A percentile compares a stretch with the other conserved stretches of the same genome.
Evolutionary conservation across 2,113 vertebrate species (phyloP).

Genomic region (Cavia porcellus): DNA sequence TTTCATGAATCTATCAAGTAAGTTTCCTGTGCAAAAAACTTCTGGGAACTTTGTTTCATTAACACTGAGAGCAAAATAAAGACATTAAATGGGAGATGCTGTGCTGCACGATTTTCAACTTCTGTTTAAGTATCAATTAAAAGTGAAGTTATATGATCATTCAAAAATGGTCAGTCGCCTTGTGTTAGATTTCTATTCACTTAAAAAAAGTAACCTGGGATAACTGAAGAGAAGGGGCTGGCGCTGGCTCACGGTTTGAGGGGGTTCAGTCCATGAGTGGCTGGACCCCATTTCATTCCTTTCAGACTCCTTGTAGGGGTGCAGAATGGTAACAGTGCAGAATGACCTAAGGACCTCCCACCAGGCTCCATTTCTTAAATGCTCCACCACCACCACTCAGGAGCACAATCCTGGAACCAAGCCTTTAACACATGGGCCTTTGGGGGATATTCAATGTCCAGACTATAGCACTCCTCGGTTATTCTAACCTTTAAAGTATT

Average conservation of each 20-base stretch:
- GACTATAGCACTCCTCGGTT: not conserved
- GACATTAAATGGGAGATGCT: constrained; percentile 56
- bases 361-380: not conserved
- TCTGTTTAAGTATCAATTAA: constrained; percentile 37
- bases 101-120: constrained; percentile 68
- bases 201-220: not conserved
- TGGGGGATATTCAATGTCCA: not conserved
- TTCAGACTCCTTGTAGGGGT: not conserved
- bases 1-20: constrained; percentile 71
- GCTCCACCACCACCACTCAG: too few relatives aligned
- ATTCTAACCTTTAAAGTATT: constrained; percentile 26
- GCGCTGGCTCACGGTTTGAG: not conserved
- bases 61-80: constrained; percentile 13
- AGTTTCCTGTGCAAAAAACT: constrained; percentile 69
- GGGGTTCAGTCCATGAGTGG: not conserved
- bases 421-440: not conserved
- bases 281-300: not conserved
- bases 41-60: constrained; percentile 81
- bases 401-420: too few relatives aligned
- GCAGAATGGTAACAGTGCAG: not conserved
- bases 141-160: not conserved
- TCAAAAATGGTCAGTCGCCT: not conserved
- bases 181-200: not conserved
- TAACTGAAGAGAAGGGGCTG: not conserved
- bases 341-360: not conserved